Conservation (phyloP, 2,888 invertebrate genomes). For the Perdita meconis region DNA sequence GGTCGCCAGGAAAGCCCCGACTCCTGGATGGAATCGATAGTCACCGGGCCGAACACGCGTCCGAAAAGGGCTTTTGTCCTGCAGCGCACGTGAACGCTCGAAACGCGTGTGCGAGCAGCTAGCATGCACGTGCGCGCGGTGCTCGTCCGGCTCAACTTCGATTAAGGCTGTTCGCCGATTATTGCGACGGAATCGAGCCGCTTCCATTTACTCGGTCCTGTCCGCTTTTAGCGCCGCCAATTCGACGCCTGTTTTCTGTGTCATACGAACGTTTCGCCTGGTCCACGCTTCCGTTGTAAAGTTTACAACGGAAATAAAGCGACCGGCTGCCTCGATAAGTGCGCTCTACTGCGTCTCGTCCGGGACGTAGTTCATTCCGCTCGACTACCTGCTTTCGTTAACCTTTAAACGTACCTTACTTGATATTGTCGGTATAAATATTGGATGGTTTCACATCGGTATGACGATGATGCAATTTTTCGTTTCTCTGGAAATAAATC, state of each 20-base stretch:
- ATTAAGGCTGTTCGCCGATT: constrained; percentile 70
- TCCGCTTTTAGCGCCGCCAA: constrained; percentile 6
- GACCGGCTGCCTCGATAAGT: not conserved
- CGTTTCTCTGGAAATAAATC: too few relatives aligned
- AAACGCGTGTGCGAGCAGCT: constrained; percentile 24
- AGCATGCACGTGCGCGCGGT: constrained; percentile 22
- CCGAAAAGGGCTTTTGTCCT: constrained; percentile 52
- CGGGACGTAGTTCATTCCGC: too few relatives aligned
- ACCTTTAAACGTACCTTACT: too few relatives aligned
- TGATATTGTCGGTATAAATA: too few relatives aligned
- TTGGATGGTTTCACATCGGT: too few relatives aligned
- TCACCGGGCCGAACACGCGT: constrained; percentile 48
- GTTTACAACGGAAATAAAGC: too few relatives aligned
- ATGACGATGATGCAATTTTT: too few relatives aligned
- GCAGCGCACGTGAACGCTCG: constrained; percentile 18
- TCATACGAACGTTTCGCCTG: constrained; percentile 1
- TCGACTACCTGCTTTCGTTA: too few relatives aligned
- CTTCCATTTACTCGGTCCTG: constrained; percentile 62
- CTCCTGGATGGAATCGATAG: constrained; percentile 65
- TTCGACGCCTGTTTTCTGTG: constrained; percentile 5
- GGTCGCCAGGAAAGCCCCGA: constrained; percentile 48
- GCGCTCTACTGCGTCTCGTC: too few relatives aligned
- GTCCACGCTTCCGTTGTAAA: not conserved
- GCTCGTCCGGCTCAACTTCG: constrained; percentile 55
- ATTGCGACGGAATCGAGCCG: constrained; percentile 62